Evolutionary conservation across 1,140 invertebrate species (phyloP), one percentile per base, ranked within the genome.

Genomic region (Trichonephila inaurata): DNA sequence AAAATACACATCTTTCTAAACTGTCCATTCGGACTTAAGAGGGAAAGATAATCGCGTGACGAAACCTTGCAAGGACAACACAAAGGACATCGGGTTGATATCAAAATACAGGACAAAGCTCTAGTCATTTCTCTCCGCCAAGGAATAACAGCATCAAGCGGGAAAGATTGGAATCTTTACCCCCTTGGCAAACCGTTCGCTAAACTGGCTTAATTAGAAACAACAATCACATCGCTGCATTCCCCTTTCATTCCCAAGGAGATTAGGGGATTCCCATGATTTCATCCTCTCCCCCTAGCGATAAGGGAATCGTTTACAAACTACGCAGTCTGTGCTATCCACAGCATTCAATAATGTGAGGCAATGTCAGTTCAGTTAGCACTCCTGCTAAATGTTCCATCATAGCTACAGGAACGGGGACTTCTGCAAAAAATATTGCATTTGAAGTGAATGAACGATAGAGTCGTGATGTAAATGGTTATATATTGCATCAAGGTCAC

Each of bases 101-200:
- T 77, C 72, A 33, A 33, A 77, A 28, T 40, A 28, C 16, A 18
- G 16, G 72, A 77, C 72, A 77, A 77, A 77, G 72, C 72, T 40
- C 33, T 88, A 62, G 61, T 66, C 86, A 88, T 88, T 88, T 88
- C 58, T 88, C 86, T 40, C 62, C 19, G 61, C 33, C 86, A 88
- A 66, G 62, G 86, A 88, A 60, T 24, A 16, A 5, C 40, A 88
- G 58, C 51, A 51, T 51, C 51, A 51, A 83, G 33, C 16, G 6
- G 58, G 51, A 28, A 87, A 61, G 85, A 89, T 89, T n/a, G 88
- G n/a, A 89, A 89, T 89, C 88, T 77, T 89, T 72, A 89, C 66
- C 66, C 24, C 85, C 64, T 69, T 69, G 88, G 66, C 66, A n/a
- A 77, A 33, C 19, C 64, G 24, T 28, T 60, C 44, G 44, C 69